phyloP scores from a whole-genome alignment of 2,888 invertebrate genomes.

The Cryptophagus acutangulus region DNA sequence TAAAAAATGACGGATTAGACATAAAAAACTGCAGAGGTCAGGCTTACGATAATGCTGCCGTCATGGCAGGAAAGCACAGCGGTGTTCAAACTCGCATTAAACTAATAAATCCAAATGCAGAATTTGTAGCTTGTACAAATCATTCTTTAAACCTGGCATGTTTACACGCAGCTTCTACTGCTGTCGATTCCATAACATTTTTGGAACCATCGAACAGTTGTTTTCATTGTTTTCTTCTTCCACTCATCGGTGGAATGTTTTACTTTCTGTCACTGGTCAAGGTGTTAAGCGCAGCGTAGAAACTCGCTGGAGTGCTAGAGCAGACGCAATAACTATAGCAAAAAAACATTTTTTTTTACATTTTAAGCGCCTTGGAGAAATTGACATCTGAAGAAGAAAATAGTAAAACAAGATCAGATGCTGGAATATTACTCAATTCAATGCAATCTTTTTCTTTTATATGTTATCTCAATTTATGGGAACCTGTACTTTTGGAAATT shows the following conservation, averaged over 20 bases:
- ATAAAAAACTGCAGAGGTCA: slow-evolving; percentile 29
- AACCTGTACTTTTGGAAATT: no score
- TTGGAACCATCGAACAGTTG: slow-evolving; percentile 19
- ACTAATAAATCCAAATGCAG: slow-evolving; percentile 23
- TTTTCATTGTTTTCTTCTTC: slow-evolving; percentile 24
- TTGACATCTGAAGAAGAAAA: no score
- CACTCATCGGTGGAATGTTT: slow-evolving; percentile 23
- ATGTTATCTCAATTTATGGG: no score
- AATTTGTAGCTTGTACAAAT: slow-evolving; percentile 18
- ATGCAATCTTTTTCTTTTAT: no score
- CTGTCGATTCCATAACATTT: slow-evolving; percentile 16
- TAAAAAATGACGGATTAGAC: slow-evolving; percentile 23
- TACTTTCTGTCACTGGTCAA: slow-evolving; percentile 22
- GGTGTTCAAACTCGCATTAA: slow-evolving; percentile 18
- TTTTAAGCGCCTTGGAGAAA: no score
- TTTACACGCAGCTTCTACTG: slow-evolving; percentile 25
- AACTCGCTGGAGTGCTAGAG: no score
- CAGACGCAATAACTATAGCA: no score
- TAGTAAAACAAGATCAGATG: no score
- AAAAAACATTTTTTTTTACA: no score
- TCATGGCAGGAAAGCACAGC: slow-evolving; percentile 21
- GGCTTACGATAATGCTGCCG: slow-evolving; percentile 30
- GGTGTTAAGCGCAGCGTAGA: slow-evolving; percentile 22
- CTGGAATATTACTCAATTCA: no score
- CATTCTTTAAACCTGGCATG: slow-evolving; percentile 21